Conservation (phyloP, 2,113 vertebrate genomes). For the Cyanistes caeruleus region DNA sequence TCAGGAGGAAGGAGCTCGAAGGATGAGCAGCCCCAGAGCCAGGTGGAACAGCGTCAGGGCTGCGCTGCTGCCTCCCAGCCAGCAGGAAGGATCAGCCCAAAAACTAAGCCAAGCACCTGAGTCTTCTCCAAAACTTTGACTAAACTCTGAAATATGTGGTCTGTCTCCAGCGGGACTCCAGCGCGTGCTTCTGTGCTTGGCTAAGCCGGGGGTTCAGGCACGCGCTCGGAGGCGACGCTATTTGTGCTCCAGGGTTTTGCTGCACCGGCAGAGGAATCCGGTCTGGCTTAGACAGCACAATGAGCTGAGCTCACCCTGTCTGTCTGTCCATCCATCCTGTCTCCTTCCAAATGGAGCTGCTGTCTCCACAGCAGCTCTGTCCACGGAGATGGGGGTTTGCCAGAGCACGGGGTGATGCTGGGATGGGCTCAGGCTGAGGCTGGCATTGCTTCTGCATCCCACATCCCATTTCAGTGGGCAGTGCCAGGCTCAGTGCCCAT, state of each 20-base stretch:
- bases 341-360: background rate
- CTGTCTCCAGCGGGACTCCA: background rate
- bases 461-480: background rate
- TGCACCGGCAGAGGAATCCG: background rate
- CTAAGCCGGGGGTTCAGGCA: background rate
- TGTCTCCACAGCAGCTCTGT: background rate
- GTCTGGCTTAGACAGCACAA: background rate
- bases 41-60: background rate
- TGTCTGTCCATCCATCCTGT: background rate
- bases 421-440: background rate
- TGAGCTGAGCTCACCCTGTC: background rate
- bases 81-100: background rate
- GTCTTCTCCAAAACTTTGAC: background rate
- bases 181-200: background rate
- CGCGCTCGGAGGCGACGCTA: background rate
- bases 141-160: background rate
- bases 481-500: fast-evolving
- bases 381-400: fast-evolving
- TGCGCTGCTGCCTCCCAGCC: background rate
- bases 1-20: background rate
- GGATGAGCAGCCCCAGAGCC: background rate
- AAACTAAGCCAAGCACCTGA: background rate
- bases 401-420: fast-evolving
- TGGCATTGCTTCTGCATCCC: background rate
- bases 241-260: background rate